These are phyloP conservation scores for Lophius piscatorius DNA, from an alignment of 2,113 vertebrate genomes.

Conservation along the genomic window DNA sequence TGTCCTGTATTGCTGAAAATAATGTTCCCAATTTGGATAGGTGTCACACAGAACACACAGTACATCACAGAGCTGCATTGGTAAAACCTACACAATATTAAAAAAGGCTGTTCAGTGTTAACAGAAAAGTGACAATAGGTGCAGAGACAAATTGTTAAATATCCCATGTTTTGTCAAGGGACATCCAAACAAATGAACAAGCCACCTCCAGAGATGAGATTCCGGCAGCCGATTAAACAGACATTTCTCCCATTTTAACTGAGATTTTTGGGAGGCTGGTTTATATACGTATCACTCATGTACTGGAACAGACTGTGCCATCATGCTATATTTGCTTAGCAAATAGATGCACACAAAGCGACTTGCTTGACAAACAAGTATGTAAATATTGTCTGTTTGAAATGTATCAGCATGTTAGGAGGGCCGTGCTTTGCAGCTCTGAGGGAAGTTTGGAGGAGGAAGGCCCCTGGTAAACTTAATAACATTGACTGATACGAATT, in stretches of 20 bases:
- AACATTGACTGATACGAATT: conserved; percentile 38
- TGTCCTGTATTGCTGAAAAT: no score
- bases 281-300: conserved; percentile 15
- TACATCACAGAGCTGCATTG: no score
- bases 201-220: conserved; percentile 18
- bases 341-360: conserved; percentile 16
- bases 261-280: background rate
- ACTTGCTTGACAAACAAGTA: conserved; percentile 30
- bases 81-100: no score
- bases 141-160: background rate
- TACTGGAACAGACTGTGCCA: conserved; percentile 5
- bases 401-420: conserved; percentile 2
- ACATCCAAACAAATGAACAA: conserved; percentile 11
- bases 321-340: conserved; percentile 16
- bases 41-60: no score
- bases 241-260: conserved; percentile 18
- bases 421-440: conserved; percentile 10
- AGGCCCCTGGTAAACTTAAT: conserved; percentile 18
- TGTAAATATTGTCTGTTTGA: conserved; percentile 17
- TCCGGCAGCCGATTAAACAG: conserved; percentile 20
- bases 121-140: no score
- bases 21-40: no score
- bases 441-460: conserved; percentile 12
- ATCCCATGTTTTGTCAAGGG: background rate
- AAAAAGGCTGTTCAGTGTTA: no score